Conservation (phyloP, 2,113 vertebrate species). For the Eulacestoma nigropectus region DNA sequence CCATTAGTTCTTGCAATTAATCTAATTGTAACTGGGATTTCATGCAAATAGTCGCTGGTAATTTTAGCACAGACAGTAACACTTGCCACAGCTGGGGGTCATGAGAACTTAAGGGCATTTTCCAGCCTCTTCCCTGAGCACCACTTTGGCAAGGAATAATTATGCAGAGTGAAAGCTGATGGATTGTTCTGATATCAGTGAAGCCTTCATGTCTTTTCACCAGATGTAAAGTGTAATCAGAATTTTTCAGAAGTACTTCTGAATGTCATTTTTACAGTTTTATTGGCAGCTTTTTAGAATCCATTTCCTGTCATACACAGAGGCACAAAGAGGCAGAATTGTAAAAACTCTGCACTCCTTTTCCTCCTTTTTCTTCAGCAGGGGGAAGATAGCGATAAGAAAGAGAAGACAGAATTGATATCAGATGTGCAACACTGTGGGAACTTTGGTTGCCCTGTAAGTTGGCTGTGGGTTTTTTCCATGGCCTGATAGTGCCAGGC, state of each 20-base stretch:
- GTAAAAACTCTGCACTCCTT: slow-evolving; percentile 10
- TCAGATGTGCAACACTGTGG: not conserved
- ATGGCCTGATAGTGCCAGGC: not conserved
- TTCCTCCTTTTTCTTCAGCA: not conserved
- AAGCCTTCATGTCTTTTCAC: slow-evolving; percentile 41
- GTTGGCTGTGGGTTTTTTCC: not conserved
- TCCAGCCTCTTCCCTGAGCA: slow-evolving; percentile 9
- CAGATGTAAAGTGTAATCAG: slow-evolving; percentile 59
- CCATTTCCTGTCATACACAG: slow-evolving; percentile 37
- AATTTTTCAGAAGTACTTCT: slow-evolving; percentile 56
- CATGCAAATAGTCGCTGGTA: not conserved
- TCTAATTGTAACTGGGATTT: not conserved
- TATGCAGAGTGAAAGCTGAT: slow-evolving; percentile 32
- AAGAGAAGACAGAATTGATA: not conserved
- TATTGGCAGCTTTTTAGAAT: slow-evolving; percentile 59
- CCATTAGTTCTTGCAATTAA: not conserved
- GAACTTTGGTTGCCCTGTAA: not conserved
- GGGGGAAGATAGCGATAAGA: not conserved
- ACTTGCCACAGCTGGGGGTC: not conserved
- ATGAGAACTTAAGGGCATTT: slow-evolving; percentile 1
- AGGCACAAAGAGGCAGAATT: slow-evolving; percentile 35
- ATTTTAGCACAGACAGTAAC: not conserved
- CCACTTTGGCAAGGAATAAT: slow-evolving; percentile 1
- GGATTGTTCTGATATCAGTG: slow-evolving; percentile 38
- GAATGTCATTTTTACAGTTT: slow-evolving; percentile 52